These are phyloP conservation scores for Eleutherodactylus coqui DNA, from an alignment of 2,797 vertebrate genomes.

Conservation along the genomic window DNA sequence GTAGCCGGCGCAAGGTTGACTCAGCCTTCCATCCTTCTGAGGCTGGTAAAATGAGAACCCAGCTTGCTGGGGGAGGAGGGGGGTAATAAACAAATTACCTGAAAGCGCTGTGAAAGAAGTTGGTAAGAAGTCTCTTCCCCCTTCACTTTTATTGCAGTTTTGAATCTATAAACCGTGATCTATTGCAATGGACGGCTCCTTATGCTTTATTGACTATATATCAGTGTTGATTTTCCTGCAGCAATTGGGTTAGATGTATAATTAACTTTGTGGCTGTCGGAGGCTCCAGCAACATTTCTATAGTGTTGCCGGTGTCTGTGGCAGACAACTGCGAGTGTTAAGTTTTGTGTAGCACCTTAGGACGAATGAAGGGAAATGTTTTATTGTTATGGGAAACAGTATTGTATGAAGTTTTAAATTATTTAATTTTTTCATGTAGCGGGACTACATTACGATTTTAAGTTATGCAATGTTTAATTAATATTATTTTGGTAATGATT, in stretches of 20 bases:
- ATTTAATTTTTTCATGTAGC: slow-evolving; percentile 86
- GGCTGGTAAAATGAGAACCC: too few relatives aligned
- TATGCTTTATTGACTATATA: neutral
- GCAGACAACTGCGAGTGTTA: slow-evolving; percentile 36
- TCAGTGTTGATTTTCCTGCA: slow-evolving; percentile 33
- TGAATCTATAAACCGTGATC: neutral
- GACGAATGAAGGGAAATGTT: slow-evolving; percentile 81
- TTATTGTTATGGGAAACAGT: slow-evolving; percentile 79
- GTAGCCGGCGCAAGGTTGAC: too few relatives aligned
- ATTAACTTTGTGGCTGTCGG: slow-evolving; percentile 20
- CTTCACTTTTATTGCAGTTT: neutral
- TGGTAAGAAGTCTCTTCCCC: too few relatives aligned
- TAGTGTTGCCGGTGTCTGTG: neutral
- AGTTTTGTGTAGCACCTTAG: slow-evolving; percentile 69
- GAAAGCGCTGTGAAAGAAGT: too few relatives aligned
- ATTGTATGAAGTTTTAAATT: slow-evolving; percentile 82
- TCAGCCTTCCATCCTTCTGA: too few relatives aligned
- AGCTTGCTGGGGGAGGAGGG: too few relatives aligned
- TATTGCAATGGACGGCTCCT: neutral
- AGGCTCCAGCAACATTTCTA: neutral
- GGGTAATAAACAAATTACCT: too few relatives aligned
- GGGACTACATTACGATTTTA: slow-evolving; percentile 96
- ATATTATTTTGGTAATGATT: slow-evolving; percentile 72
- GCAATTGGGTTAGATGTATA: slow-evolving; percentile 45
- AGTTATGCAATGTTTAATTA: slow-evolving; percentile 88